These are phyloP conservation scores for Fistularia commersonii DNA, from an alignment of 2,797 vertebrate species.

Conservation along the genomic window DNA sequence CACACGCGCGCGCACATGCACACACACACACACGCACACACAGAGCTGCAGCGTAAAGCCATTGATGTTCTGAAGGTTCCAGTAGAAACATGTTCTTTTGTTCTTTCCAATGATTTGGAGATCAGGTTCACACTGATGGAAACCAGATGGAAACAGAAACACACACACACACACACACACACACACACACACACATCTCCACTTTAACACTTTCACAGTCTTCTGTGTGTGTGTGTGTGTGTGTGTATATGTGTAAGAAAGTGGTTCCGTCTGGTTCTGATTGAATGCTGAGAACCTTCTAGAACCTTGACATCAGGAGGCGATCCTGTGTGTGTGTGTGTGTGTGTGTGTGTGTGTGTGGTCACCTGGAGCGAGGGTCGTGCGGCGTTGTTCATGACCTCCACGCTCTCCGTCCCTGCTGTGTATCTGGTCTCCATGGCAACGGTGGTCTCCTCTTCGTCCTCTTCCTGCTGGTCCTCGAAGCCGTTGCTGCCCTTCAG, in stretches of 20 bases:
- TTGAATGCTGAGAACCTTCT: no score
- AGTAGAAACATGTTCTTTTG: no score
- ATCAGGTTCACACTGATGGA: slow-evolving; percentile 6
- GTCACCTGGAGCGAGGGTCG: slow-evolving; percentile 17
- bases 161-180: slow-evolving; percentile 5
- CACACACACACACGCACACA: no score
- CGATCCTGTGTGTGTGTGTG: background rate
- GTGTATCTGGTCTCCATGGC: slow-evolving; percentile 1
- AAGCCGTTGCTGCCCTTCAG: slow-evolving; percentile 7
- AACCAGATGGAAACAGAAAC: slow-evolving; percentile 12
- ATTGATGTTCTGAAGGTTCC: no score
- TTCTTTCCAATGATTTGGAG: no score
- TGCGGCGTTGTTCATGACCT: fast-evolving
- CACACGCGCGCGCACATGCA: no score
- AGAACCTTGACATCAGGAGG: background rate
- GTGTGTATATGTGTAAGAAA: background rate
- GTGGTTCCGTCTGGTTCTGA: background rate
- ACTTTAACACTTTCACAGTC: no score
- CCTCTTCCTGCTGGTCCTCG: background rate
- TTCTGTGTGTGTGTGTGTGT: no score
- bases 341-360: background rate
- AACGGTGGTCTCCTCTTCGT: slow-evolving; percentile 9
- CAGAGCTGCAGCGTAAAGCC: no score
- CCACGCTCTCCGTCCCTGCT: slow-evolving; percentile 1
- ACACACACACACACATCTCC: slow-evolving; percentile 7